These are phyloP conservation scores for Psittacus erithacus DNA, from an alignment of 2,113 vertebrate genomes.

Conservation along the genomic window DNA sequence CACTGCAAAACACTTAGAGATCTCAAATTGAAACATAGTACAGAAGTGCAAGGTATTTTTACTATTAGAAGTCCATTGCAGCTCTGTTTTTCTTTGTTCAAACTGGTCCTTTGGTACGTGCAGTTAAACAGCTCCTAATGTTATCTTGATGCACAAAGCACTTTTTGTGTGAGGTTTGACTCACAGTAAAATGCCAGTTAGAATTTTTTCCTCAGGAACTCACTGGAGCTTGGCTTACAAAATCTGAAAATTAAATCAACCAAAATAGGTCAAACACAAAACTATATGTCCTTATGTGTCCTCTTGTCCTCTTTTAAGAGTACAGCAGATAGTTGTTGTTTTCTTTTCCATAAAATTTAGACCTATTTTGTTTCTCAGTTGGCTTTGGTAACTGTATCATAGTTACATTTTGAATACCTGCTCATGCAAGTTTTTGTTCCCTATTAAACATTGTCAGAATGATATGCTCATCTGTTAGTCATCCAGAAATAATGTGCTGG, in stretches of 20 bases:
- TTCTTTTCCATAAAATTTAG: constrained; percentile 56
- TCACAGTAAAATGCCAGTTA: constrained; percentile 77
- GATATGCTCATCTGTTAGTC: constrained; percentile 27
- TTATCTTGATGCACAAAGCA: constrained; percentile 74
- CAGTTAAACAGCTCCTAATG: constrained; percentile 65
- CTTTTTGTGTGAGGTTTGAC: constrained; percentile 72
- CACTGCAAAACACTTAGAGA: background rate
- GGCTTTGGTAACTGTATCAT: background rate
- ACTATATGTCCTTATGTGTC: constrained; percentile 79
- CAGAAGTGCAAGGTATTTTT: background rate
- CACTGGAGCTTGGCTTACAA: constrained; percentile 77
- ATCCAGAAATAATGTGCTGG: constrained; percentile 48
- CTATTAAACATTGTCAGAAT: constrained; percentile 50
- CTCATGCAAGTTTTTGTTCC: constrained; percentile 48
- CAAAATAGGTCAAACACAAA: constrained; percentile 78
- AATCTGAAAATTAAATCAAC: constrained; percentile 80
- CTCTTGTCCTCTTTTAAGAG: constrained; percentile 70
- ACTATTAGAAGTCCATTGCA: constrained; percentile 10
- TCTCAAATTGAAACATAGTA: background rate
- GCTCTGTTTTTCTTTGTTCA: constrained; percentile 33
- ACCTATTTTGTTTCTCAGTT: constrained; percentile 53
- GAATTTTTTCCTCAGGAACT: constrained; percentile 76
- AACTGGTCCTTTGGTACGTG: constrained; percentile 40
- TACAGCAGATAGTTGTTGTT: constrained; percentile 63
- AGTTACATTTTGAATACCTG: constrained; percentile 59